A percentile compares a stretch with the other conserved stretches of the same genome.
These are phyloP conservation scores for Progne subis DNA, from an alignment of 2,113 vertebrate genomes.

Conservation along the genomic window DNA sequence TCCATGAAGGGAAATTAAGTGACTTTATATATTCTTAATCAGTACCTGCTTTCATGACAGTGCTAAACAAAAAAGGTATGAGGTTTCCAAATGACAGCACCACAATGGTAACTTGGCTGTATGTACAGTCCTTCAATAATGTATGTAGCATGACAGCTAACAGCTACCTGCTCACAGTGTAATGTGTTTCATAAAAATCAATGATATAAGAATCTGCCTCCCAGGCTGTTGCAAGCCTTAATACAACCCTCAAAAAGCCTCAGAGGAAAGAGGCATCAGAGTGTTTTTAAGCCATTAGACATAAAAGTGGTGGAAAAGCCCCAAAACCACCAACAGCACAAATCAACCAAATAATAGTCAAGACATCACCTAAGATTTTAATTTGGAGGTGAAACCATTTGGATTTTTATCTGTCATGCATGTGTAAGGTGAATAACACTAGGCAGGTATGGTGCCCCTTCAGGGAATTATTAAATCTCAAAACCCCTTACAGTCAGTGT, in stretches of 20 bases:
- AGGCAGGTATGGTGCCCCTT: background rate
- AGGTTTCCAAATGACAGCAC: background rate
- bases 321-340: background rate
- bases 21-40: background rate
- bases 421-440: background rate
- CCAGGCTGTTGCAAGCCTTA: background rate
- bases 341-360: background rate
- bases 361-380: background rate
- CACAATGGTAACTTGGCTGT: background rate
- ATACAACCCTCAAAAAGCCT: background rate
- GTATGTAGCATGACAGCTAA: fast-evolving
- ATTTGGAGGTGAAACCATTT: background rate
- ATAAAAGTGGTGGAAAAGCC: background rate
- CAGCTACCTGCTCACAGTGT: background rate
- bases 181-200: background rate
- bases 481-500: background rate
- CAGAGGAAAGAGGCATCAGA: background rate
- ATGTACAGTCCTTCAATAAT: background rate
- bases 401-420: background rate
- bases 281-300: background rate
- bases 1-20: background rate
- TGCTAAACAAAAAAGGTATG: background rate
- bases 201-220: background rate
- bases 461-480: background rate
- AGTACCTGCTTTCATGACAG: background rate